phyloP scores from a whole-genome alignment of 1,140 invertebrate species.

The Procambarus clarkii region DNA sequence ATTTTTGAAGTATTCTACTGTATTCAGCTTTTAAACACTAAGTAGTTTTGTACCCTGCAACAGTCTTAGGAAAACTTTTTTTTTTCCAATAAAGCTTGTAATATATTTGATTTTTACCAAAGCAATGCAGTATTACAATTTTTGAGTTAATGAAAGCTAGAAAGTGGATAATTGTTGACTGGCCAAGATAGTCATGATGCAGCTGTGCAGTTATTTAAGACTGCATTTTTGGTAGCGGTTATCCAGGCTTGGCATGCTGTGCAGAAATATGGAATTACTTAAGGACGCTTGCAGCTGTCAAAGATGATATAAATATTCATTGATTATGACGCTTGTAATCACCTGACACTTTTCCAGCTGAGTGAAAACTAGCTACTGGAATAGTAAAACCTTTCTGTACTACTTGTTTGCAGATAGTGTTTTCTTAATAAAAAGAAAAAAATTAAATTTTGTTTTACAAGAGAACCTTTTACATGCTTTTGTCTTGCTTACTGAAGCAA shows the following conservation, averaged over 20 bases:
- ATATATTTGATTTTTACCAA: constrained; percentile 14
- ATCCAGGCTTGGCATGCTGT: constrained; percentile 62
- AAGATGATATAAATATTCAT: constrained; percentile 63
- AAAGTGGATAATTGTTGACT: constrained; percentile 8
- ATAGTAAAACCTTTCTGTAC: constrained; percentile 67
- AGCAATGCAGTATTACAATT: constrained; percentile 12
- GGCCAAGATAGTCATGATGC: neutral
- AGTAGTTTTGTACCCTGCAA: constrained; percentile 17
- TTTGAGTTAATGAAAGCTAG: neutral
- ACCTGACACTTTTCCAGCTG: constrained; percentile 52
- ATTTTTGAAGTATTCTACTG: neutral
- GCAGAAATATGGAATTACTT: constrained; percentile 51
- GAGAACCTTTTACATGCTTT: constrained; percentile 40
- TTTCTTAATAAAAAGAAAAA: constrained; percentile 63
- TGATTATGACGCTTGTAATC: constrained; percentile 69
- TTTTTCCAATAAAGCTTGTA: neutral
- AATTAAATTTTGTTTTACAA: constrained; percentile 55
- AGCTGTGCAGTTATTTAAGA: constrained; percentile 9
- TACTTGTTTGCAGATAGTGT: constrained; percentile 69
- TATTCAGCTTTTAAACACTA: neutral
- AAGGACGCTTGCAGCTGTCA: constrained; percentile 57
- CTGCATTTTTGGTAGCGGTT: constrained; percentile 31
- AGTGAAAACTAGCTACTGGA: constrained; percentile 53
- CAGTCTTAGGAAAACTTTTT: neutral
- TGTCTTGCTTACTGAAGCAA: neutral